Conservation (phyloP, 2,888 invertebrate genomes). For the Hirtodrosophila trivittata region DNA sequence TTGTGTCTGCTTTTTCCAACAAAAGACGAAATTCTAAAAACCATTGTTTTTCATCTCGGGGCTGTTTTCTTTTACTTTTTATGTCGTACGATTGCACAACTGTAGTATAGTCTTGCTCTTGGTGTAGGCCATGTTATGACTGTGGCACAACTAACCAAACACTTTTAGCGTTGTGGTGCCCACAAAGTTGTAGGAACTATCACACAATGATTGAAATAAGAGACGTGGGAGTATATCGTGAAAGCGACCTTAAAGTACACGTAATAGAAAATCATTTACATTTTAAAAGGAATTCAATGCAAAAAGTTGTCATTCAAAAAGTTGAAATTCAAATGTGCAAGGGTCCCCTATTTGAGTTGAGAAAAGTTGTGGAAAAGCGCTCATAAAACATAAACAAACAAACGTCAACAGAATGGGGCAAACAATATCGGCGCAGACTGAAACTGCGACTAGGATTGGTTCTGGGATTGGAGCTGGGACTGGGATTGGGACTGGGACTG, state of each 20-base stretch:
- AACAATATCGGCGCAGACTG: slow-evolving; percentile 2
- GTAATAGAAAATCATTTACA: slow-evolving; percentile 69
- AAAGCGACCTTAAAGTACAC: slow-evolving; percentile 32
- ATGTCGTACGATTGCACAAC: no score
- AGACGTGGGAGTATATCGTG: background rate
- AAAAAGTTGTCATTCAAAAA: slow-evolving; percentile 40
- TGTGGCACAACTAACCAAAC: no score
- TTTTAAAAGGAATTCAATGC: slow-evolving; percentile 57
- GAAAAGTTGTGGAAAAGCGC: slow-evolving; percentile 67
- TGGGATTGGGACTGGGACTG: slow-evolving; percentile 5
- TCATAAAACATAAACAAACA: slow-evolving; percentile 76
- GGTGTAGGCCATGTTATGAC: no score
- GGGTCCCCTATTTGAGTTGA: slow-evolving; percentile 41
- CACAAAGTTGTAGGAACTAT: slow-evolving; percentile 24
- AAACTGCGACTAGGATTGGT: slow-evolving; percentile 9
- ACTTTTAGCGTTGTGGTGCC: background rate
- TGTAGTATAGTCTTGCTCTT: no score
- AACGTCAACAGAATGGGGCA: slow-evolving; percentile 60
- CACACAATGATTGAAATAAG: slow-evolving; percentile 18
- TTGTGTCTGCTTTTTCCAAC: no score
- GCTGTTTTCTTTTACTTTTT: no score
- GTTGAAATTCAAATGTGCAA: slow-evolving; percentile 32
- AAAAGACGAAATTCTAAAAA: no score
- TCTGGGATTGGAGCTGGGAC: slow-evolving; percentile 6
- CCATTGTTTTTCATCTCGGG: no score